phyloP scores from a whole-genome alignment of 2,113 vertebrate species.

The Chroicocephalus ridibundus region DNA sequence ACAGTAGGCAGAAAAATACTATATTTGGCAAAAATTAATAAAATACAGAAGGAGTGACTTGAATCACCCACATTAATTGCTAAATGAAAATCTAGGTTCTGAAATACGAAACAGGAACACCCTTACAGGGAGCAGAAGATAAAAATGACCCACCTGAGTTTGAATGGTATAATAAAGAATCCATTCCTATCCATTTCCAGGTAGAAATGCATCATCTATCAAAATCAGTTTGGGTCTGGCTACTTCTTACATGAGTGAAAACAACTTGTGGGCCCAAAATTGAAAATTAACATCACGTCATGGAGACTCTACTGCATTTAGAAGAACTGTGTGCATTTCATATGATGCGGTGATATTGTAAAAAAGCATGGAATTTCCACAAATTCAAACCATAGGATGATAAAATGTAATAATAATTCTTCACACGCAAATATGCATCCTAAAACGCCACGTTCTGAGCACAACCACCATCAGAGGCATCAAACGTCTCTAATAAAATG shows the following conservation, averaged over 20 bases:
- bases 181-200: not conserved
- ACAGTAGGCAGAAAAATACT: constrained; percentile 53
- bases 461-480: not conserved
- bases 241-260: not conserved
- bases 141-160: not conserved
- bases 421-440: not conserved
- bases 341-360: not conserved
- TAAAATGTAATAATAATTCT: not conserved
- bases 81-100: constrained; percentile 38
- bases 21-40: constrained; percentile 64
- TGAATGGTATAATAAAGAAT: not conserved
- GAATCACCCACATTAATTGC: constrained; percentile 42
- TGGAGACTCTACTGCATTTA: not conserved
- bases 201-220: not conserved
- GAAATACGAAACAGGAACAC: constrained; percentile 28
- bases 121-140: not conserved
- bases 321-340: not conserved
- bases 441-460: not conserved
- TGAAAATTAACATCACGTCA: not conserved
- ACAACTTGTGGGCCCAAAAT: not conserved
- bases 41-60: constrained; percentile 56
- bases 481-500: not conserved
- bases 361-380: not conserved
- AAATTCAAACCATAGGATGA: not conserved
- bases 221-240: not conserved